Evolutionary conservation across 2,797 vertebrate species (phyloP), one percentile per base, ranked within the genome.

Genomic region (Pseudomugil gertrudae): DNA sequence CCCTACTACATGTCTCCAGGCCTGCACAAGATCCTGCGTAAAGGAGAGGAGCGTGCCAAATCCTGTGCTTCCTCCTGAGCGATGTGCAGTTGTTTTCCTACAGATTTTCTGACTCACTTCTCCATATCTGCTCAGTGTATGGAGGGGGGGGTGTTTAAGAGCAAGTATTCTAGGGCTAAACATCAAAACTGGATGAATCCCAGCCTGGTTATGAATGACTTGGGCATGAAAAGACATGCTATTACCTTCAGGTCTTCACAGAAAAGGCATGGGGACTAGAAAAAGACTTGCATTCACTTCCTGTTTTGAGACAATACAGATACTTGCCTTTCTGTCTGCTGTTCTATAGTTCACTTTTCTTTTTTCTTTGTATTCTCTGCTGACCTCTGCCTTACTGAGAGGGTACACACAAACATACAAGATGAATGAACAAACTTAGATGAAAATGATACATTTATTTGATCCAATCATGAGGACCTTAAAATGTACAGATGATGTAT

Each of bases 1-100:
- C 98, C 98, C 40, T 99, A 97, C 94, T 97, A 94, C 94, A 96
- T 98, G 94, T 95, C 96, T 80, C 95, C 96, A 24, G 93, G 94
- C 73, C 93, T 99, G 78, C 97, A 98, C 80, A 93, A 94, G 84
- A 96, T 98, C 89, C 93, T 99, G 71, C 94, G 94, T 78, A 96
- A 93, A 92, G 95, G 93, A 80, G 95, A 95, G 47, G 93, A 95
- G 72, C 92, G 91, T 66, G 84, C 84, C 78, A 92, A 89, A 83
- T 58, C 84, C 24, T 81, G 80, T 30, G 32, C 88, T 57, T 79
- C 75, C 68, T 92, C 89, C 69, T 93, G 91, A 93, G 86, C 66
- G 17, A 54, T 10, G 58, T 38, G 54, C 38, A 1, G 35, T 67
- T 27, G n/a, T 54, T 58, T 69, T 47, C 33, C 64, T 75, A 26